Conservation (phyloP, 2,888 invertebrate genomes). For the Apamea sordens region DNA sequence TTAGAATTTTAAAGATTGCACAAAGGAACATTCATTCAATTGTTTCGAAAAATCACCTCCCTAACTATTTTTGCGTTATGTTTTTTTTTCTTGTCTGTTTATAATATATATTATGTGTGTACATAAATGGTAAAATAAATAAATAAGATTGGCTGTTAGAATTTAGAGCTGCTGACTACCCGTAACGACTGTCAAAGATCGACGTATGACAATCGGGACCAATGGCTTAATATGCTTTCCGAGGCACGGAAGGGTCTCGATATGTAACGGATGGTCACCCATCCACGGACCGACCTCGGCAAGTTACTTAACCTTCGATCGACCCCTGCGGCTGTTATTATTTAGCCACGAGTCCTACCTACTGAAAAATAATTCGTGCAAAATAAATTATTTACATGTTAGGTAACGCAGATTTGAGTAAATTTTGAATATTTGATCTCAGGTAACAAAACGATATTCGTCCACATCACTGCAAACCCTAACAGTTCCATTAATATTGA, state of each 20-base stretch:
- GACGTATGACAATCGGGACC: neutral
- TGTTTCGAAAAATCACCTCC: neutral
- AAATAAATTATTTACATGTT: neutral
- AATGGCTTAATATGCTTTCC: neutral
- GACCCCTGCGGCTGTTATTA: neutral
- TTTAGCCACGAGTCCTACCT: neutral
- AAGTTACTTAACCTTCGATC: neutral
- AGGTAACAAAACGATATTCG: neutral
- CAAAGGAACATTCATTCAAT: neutral
- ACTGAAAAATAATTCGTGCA: neutral
- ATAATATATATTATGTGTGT: too few species aligned
- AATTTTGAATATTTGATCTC: neutral
- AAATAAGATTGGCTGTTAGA: too few species aligned
- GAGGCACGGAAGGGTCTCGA: neutral
- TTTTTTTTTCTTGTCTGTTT: too few species aligned
- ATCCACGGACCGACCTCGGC: too few species aligned
- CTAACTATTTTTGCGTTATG: too few species aligned
- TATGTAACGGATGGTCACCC: too few species aligned
- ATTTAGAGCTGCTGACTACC: too few species aligned
- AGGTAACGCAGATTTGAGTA: neutral
- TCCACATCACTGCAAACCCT: neutral
- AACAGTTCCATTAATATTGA: constrained; percentile 30
- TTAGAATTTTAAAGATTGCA: neutral
- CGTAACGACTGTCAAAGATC: neutral
- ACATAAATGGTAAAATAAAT: too few species aligned